These are phyloP conservation scores for Zaprionus davidi DNA, from an alignment of 1,140 invertebrate genomes.

Conservation along the genomic window DNA sequence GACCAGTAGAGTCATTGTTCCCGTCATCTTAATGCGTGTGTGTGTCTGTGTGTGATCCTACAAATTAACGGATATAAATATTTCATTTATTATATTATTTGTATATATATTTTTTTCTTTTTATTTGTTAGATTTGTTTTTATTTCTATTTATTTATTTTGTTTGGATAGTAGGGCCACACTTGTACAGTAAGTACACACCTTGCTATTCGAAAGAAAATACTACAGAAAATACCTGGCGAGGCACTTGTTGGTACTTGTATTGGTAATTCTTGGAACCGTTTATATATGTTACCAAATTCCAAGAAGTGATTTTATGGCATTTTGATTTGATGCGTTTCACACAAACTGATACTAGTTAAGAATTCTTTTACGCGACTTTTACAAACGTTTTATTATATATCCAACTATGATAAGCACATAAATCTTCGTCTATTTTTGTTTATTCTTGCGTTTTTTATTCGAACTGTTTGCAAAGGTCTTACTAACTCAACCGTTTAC, in stretches of 20 bases:
- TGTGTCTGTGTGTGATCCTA: not conserved
- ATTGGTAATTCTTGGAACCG: conserved; percentile 77
- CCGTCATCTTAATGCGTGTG: not conserved
- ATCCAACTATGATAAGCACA: conserved; percentile 7
- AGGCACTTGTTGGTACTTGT: conserved; percentile 73
- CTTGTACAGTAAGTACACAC: conserved; percentile 59
- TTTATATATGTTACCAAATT: conserved; percentile 73
- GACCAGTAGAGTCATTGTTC: conserved; percentile 31
- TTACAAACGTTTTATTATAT: not conserved
- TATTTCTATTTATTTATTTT: conserved; percentile 14
- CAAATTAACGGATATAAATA: not conserved
- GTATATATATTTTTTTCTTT: not conserved
- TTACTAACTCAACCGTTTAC: conserved; percentile 26
- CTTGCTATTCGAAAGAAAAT: conserved; percentile 53
- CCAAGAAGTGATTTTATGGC: conserved; percentile 73
- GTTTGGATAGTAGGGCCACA: conserved; percentile 30
- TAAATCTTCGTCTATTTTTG: conserved; percentile 24
- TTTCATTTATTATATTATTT: not conserved
- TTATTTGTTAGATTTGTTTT: conserved; percentile 15
- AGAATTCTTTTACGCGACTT: not conserved
- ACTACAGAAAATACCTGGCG: conserved; percentile 52
- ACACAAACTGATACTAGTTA: conserved; percentile 8
- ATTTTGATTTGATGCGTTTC: conserved; percentile 50
- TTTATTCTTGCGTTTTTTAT: conserved; percentile 37
- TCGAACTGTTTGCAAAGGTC: conserved; percentile 36